phyloP scores from a whole-genome alignment of 1,140 invertebrate genomes.

The Drosophila pachea region DNA sequence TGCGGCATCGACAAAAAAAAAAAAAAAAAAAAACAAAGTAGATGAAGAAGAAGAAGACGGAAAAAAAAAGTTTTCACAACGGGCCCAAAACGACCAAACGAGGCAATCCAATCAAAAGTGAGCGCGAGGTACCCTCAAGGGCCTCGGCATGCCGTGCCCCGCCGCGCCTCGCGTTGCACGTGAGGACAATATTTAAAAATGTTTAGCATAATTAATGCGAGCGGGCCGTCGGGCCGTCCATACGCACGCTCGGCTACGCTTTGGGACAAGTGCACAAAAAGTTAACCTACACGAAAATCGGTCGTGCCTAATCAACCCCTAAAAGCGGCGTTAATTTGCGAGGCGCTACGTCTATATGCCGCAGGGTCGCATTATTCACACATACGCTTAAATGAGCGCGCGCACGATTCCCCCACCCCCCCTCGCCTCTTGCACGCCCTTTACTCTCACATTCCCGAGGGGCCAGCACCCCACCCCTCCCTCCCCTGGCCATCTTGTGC shows the following conservation, averaged over 20 bases:
- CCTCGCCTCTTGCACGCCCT: not conserved
- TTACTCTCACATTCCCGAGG: constrained; percentile 1
- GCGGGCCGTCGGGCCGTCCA: constrained; percentile 18
- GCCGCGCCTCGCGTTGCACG: constrained; percentile 53
- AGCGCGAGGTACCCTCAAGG: constrained; percentile 55
- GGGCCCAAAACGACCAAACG: not conserved
- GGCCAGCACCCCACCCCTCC: not conserved
- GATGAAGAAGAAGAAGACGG: too few species aligned
- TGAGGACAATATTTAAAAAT: constrained; percentile 79
- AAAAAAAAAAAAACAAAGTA: not conserved
- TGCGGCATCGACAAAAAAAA: not conserved
- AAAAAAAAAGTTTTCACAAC: too few species aligned
- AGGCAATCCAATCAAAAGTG: constrained; percentile 69
- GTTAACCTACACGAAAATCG: constrained; percentile 55
- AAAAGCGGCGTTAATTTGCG: constrained; percentile 72
- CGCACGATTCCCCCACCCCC: constrained; percentile 2
- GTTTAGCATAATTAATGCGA: constrained; percentile 78
- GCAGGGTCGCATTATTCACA: constrained; percentile 71
- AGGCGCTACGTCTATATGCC: constrained; percentile 41
- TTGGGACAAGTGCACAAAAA: constrained; percentile 58
- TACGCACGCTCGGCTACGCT: constrained; percentile 9
- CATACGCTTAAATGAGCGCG: constrained; percentile 66
- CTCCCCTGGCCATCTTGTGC: not conserved
- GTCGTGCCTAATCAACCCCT: constrained; percentile 78
- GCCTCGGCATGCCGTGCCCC: constrained; percentile 13